phyloP scores from a whole-genome alignment of 30 jellyfish, hydroid and myxozoan genomes.

The Cassiopea xamachana region DNA sequence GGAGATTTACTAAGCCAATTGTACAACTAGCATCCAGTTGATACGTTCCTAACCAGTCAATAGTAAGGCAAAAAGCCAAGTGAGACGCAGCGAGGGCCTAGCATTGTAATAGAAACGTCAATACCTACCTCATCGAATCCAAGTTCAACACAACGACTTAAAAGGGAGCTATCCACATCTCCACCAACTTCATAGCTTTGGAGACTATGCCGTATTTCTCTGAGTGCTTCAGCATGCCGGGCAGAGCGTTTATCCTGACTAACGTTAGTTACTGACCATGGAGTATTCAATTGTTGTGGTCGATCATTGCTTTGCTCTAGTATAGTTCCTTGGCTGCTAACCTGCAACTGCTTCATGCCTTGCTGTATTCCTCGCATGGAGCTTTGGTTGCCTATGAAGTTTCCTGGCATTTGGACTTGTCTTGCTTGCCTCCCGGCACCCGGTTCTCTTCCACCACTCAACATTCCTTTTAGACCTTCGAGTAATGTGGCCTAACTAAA shows the following conservation, averaged over 20 bases:
- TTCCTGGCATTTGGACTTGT: conserved; percentile 34
- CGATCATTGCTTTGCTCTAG: conserved; percentile 8
- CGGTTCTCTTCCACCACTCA: conserved; percentile 52
- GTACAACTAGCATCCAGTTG: too few species aligned
- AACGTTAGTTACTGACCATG: conserved; percentile 62
- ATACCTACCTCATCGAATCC: conserved; percentile 75
- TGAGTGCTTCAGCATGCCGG: conserved; percentile 66
- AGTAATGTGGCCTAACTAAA: conserved; percentile 20
- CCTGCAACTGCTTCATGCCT: conserved; percentile 72
- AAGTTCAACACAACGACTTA: conserved; percentile 50
- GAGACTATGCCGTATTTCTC: conserved; percentile 53
- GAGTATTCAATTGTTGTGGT: conserved; percentile 23
- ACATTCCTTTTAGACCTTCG: conserved; percentile 19
- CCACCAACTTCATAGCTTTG: conserved; percentile 64
- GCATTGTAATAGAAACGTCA: too few species aligned
- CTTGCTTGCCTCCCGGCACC: conserved; percentile 63
- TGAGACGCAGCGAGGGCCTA: too few species aligned
- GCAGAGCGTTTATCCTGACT: conserved; percentile 59
- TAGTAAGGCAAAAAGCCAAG: too few species aligned
- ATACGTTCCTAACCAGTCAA: too few species aligned
- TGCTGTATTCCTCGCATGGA: conserved; percentile 56
- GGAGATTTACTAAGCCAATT: too few species aligned
- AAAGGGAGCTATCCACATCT: conserved; percentile 56
- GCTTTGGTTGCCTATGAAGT: conserved; percentile 22
- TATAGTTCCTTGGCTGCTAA: conserved; percentile 15